A percentile compares a stretch with the other conserved stretches of the same genome.
phyloP scores from a whole-genome alignment of 1,140 invertebrate genomes.

The Cyclargus thomasi region DNA sequence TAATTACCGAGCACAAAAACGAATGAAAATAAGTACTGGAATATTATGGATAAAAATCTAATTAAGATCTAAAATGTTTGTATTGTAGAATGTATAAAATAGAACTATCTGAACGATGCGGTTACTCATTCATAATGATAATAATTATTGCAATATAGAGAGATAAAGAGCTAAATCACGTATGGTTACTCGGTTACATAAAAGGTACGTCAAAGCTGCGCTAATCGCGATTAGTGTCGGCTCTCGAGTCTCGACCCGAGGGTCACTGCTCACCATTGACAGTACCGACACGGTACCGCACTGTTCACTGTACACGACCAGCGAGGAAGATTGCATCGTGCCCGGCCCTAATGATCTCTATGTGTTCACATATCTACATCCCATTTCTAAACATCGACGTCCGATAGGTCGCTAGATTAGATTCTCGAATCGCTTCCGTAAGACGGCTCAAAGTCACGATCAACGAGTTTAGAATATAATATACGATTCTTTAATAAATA shows the following conservation, averaged over 20 bases:
- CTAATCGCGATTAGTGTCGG: conserved; percentile 5
- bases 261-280: conserved; percentile 9
- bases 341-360: conserved; percentile 8
- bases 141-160: too few relatives aligned
- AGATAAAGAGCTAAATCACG: background rate
- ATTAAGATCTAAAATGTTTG: too few relatives aligned
- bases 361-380: background rate
- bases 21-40: too few relatives aligned
- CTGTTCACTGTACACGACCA: background rate
- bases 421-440: background rate
- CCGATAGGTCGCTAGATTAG: background rate
- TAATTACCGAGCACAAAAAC: too few relatives aligned
- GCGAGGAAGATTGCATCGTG: background rate
- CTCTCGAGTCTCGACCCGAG: conserved; percentile 12
- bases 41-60: too few relatives aligned
- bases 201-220: conserved; percentile 8
- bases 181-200: background rate
- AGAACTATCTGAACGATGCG: too few relatives aligned
- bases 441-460: background rate
- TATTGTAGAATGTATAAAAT: too few relatives aligned
- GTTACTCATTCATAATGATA: too few relatives aligned
- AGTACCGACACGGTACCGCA: background rate
- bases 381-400: background rate
- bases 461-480: background rate
- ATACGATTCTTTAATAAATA: background rate